Percentiles rank a stretch among this genome's conserved stretches.
Evolutionary conservation across 2,888 invertebrate species (phyloP).

Genomic region (Apamea crenata): DNA sequence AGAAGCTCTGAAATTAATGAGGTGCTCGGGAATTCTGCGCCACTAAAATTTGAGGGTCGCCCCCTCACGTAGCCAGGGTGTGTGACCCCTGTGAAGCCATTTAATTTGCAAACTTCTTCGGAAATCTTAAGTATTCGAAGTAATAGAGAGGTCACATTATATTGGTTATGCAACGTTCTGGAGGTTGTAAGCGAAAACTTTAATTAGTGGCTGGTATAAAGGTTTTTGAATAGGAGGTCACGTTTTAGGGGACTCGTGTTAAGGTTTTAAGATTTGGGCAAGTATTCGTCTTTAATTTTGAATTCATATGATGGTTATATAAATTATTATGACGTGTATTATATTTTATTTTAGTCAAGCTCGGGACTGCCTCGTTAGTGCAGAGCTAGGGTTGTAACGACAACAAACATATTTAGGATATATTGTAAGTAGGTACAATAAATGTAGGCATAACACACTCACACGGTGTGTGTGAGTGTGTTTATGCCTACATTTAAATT

Average conservation of each 20-base stretch:
- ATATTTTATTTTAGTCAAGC: neutral
- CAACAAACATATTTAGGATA: no score
- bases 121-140: constrained; percentile 39
- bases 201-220: constrained; percentile 68
- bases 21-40: constrained; percentile 72
- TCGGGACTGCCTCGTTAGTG: neutral
- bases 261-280: constrained; percentile 11
- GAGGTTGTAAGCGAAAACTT: constrained; percentile 67
- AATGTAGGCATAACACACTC: no score
- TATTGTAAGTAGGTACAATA: no score
- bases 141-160: constrained; percentile 51
- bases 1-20: constrained; percentile 78
- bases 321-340: neutral
- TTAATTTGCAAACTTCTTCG: constrained; percentile 50
- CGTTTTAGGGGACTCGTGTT: constrained; percentile 26
- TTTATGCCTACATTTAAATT: no score
- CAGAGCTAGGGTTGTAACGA: no score
- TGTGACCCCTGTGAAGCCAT: constrained; percentile 48
- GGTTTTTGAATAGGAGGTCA: constrained; percentile 43
- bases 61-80: constrained; percentile 52
- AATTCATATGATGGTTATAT: neutral
- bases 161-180: constrained; percentile 52
- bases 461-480: no score
- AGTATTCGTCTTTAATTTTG: neutral
- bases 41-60: constrained; percentile 71